Percentiles rank a stretch among this genome's conserved stretches.
phyloP scores from a whole-genome alignment of 2,797 vertebrate species.

The Discoglossus pictus region DNA sequence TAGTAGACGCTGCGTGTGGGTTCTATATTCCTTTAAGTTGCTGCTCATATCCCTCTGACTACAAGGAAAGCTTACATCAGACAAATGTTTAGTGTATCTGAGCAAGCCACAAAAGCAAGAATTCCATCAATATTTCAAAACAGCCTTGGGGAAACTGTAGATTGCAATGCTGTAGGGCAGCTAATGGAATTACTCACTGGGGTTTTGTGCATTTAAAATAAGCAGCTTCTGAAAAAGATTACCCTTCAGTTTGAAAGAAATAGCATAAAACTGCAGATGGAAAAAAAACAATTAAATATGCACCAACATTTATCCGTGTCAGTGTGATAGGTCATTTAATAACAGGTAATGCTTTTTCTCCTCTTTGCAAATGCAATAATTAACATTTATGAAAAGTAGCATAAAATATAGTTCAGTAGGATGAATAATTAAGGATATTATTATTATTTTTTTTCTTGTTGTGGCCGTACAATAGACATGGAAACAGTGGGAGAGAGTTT shows the following conservation, averaged over 20 bases:
- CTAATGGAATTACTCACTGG: conserved; percentile 97
- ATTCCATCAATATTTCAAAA: conserved; percentile 99
- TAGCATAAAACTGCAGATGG: conserved; percentile 74
- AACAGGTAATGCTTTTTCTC: conserved; percentile 66
- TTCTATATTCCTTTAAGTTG: conserved; percentile 80
- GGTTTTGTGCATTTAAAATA: conserved; percentile 95
- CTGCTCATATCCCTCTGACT: conserved; percentile 72
- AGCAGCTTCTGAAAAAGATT: conserved; percentile 80
- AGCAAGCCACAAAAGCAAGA: conserved; percentile 80
- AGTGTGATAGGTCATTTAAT: conserved; percentile 72
- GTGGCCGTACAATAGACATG: not conserved
- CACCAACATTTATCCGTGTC: conserved; percentile 67
- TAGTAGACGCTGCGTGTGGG: too few relatives aligned
- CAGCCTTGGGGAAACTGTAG: conserved; percentile 93
- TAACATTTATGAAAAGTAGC: conserved; percentile 75
- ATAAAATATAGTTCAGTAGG: conserved; percentile 67
- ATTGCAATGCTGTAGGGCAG: conserved; percentile 90
- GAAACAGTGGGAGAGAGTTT: conserved; percentile 54
- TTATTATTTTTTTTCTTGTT: conserved; percentile 59
- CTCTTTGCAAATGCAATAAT: conserved; percentile 64
- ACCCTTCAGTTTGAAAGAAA: conserved; percentile 77
- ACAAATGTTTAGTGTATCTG: conserved; percentile 82
- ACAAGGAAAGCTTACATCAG: conserved; percentile 79
- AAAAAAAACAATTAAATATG: conserved; percentile 75
- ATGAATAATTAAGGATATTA: conserved; percentile 78